These are phyloP conservation scores for Borostomias antarcticus DNA, from an alignment of 2,797 vertebrate species.

Conservation along the genomic window DNA sequence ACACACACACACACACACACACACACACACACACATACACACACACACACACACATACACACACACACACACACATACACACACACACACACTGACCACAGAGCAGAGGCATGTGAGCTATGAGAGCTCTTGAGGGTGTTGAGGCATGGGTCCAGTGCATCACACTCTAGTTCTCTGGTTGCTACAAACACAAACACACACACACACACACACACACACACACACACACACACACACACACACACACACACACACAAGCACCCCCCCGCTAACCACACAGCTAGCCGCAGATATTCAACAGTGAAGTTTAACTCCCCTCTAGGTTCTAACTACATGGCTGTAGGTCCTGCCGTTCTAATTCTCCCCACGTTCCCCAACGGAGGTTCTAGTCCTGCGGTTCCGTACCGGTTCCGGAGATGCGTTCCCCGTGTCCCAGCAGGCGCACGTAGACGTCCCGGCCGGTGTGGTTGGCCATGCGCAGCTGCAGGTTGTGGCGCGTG, in stretches of 20 bases:
- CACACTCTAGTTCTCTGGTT: no score
- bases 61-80: no score
- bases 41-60: no score
- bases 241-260: conserved; percentile 15
- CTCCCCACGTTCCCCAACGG: not conserved
- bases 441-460: conserved; percentile 87
- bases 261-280: not conserved
- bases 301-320: not conserved
- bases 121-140: no score
- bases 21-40: not conserved
- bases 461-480: conserved; percentile 93
- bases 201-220: conserved; percentile 9
- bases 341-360: not conserved
- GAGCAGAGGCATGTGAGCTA: no score
- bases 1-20: not conserved
- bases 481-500: conserved; percentile 85
- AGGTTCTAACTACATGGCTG: no score
- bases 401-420: conserved; percentile 75
- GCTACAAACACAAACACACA: not conserved
- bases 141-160: no score
- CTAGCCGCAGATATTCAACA: not conserved
- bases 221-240: not conserved
- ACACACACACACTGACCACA: no score
- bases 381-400: conserved; percentile 21
- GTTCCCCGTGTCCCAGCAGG: conserved; percentile 84